These are phyloP conservation scores for Lasioglossum zephyrum DNA, from an alignment of 2,888 invertebrate species.

Conservation along the genomic window DNA sequence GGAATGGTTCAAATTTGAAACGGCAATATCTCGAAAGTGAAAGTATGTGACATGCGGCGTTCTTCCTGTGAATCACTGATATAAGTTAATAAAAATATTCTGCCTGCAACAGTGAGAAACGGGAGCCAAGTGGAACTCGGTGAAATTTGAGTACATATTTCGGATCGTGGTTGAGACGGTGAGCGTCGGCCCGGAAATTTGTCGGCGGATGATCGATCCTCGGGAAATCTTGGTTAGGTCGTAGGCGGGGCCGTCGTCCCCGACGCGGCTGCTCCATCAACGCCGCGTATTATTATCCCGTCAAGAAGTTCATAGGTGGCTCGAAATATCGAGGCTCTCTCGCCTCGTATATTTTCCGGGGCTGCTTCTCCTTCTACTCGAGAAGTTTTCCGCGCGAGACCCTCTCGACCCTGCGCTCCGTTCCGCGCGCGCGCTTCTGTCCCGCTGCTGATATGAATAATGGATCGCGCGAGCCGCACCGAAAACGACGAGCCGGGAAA, in stretches of 20 bases:
- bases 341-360: slow-evolving; percentile 20
- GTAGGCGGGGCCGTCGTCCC: slow-evolving; percentile 9
- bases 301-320: slow-evolving; percentile 23
- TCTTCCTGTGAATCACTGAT: too few species aligned
- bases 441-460: slow-evolving; percentile 71
- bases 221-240: not conserved
- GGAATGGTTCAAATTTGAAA: too few species aligned
- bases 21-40: too few species aligned
- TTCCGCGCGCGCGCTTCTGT: slow-evolving; percentile 51
- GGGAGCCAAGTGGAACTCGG: too few species aligned
- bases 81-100: too few species aligned
- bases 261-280: not conserved
- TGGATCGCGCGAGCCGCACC: slow-evolving; percentile 61
- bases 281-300: slow-evolving; percentile 26
- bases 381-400: slow-evolving; percentile 25
- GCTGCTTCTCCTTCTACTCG: not conserved
- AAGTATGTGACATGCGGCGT: too few species aligned
- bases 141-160: not conserved
- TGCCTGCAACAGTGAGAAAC: too few species aligned
- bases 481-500: slow-evolving; percentile 47
- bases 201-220: slow-evolving; percentile 15
- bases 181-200: not conserved
- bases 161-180: not conserved
- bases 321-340: slow-evolving; percentile 13
- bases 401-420: not conserved